Evolutionary conservation across 2,888 invertebrate genomes (phyloP).

Genomic region (Aproaerema taeniolella): DNA sequence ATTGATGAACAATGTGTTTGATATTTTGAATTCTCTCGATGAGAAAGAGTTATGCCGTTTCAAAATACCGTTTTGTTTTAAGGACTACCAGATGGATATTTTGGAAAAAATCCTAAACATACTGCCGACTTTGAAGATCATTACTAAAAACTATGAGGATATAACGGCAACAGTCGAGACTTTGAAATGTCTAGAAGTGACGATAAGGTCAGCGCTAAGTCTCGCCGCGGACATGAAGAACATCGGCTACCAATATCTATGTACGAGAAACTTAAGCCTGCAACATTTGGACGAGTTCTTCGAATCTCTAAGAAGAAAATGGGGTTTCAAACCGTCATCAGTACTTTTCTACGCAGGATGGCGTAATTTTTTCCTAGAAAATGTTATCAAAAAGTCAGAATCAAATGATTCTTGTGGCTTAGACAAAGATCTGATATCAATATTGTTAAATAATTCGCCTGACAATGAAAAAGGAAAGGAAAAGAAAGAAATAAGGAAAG

Average conservation of each 20-base stretch:
- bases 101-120: slow-evolving; percentile 7
- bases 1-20: slow-evolving; percentile 4
- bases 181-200: slow-evolving; percentile 6
- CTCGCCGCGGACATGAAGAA: slow-evolving; percentile 3
- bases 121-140: slow-evolving; percentile 3
- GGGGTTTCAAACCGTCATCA: slow-evolving; percentile 5
- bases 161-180: slow-evolving; percentile 3
- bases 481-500: neutral
- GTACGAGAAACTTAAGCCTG: slow-evolving; percentile 4
- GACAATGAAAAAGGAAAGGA: too few species aligned
- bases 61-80: slow-evolving; percentile 8
- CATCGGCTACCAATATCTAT: slow-evolving; percentile 5
- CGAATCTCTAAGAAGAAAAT: slow-evolving; percentile 7
- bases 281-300: slow-evolving; percentile 5
- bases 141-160: slow-evolving; percentile 10
- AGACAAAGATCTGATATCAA: slow-evolving; percentile 8
- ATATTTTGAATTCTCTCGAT: slow-evolving; percentile 5
- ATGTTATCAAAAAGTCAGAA: slow-evolving; percentile 8
- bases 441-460: slow-evolving; percentile 8
- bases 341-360: slow-evolving; percentile 7
- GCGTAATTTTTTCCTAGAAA: slow-evolving; percentile 6
- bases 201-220: slow-evolving; percentile 4
- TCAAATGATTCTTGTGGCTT: slow-evolving; percentile 5
- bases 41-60: slow-evolving; percentile 1
- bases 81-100: slow-evolving; percentile 6